Conservation (phyloP, 2,113 vertebrate genomes). For the Cephalopholis sonnerati region DNA sequence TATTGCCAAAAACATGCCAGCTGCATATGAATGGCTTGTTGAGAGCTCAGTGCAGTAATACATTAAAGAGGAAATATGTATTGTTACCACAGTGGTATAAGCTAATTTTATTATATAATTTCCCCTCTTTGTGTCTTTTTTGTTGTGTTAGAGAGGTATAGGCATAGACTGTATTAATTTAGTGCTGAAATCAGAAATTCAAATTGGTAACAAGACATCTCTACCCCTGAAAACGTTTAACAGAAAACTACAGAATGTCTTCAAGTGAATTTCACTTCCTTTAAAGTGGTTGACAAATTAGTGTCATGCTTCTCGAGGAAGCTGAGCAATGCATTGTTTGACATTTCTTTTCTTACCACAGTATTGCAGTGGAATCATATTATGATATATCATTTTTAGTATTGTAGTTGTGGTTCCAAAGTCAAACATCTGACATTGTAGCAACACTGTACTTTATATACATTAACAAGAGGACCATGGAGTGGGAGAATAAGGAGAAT, state of each 20-base stretch:
- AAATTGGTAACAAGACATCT: background rate
- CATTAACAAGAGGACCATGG: slow-evolving; percentile 7
- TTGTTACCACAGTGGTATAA: background rate
- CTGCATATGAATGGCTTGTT: background rate
- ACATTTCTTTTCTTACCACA: background rate
- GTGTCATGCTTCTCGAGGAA: background rate
- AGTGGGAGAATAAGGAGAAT: slow-evolving; percentile 8
- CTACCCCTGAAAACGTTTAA: background rate
- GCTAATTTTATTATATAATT: background rate
- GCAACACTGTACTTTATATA: background rate
- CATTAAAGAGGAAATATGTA: background rate
- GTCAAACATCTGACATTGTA: background rate
- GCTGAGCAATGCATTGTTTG: too few species aligned
- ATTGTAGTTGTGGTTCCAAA: background rate
- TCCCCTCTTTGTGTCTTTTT: background rate
- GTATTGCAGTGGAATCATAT: background rate
- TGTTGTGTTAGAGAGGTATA: background rate
- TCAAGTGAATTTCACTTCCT: background rate
- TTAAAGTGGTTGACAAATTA: background rate
- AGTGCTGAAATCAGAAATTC: background rate
- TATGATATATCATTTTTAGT: background rate
- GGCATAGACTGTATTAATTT: background rate
- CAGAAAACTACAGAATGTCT: background rate
- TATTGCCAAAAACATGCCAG: background rate
- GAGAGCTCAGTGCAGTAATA: background rate